Evolutionary conservation across 2,113 vertebrate genomes (phyloP).

Genomic region (Gymnarchus niloticus): DNA sequence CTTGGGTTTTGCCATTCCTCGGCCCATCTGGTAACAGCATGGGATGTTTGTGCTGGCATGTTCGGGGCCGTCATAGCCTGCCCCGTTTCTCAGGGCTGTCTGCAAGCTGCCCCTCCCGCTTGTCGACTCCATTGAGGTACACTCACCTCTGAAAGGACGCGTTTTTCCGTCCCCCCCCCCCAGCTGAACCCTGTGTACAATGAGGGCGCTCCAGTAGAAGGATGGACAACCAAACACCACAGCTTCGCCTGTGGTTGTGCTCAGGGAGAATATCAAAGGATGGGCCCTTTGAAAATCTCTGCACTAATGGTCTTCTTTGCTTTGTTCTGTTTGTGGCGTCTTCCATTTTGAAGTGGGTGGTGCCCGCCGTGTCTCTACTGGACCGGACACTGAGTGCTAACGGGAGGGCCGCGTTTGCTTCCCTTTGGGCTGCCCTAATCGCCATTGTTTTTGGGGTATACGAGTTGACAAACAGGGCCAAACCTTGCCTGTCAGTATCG

Average conservation of each 20-base stretch:
- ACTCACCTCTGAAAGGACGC: constrained; percentile 16
- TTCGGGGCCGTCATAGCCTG: neutral
- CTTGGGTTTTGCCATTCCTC: constrained; percentile 57
- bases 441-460: too few species aligned
- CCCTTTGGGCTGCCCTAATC: too few species aligned
- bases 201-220: neutral
- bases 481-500: too few species aligned
- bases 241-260: neutral
- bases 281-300: neutral
- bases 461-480: too few species aligned
- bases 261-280: neutral
- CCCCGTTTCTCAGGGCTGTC: neutral
- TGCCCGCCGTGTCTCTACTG: neutral
- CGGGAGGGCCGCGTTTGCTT: too few species aligned
- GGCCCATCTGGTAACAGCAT: constrained; percentile 63
- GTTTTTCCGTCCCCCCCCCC: constrained; percentile 5
- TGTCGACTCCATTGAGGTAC: constrained; percentile 36
- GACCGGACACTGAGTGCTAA: too few species aligned
- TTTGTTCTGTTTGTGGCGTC: neutral
- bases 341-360: neutral
- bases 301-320: neutral
- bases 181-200: neutral
- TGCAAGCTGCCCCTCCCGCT: neutral
- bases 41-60: constrained; percentile 49
- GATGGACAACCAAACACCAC: neutral